Evolutionary conservation across 2,888 invertebrate species (phyloP), one percentile per base, ranked within the genome.

Genomic region (Luffia ferchaultella): DNA sequence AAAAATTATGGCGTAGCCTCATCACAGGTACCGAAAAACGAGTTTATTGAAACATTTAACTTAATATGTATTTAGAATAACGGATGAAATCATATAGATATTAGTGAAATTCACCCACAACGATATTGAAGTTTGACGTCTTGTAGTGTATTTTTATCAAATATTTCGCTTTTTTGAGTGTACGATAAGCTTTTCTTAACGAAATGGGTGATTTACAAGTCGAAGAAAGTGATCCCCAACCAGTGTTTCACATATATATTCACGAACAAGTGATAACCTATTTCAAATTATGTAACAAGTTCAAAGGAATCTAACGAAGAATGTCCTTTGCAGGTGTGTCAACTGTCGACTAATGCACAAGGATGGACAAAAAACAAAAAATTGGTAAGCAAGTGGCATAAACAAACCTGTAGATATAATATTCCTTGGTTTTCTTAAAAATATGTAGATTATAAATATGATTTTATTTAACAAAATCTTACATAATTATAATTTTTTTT

Each of bases 321-420:
- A 60, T 65, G 56, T 73, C 67, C 67, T 64, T 74, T 87, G 62
- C 85, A 94, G 93, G 87, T 89, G 63, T 89, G 88, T 76, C 89
- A 89, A 71, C 90, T 91, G 77, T 92, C 93, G 55, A 91, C 93
- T 59, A 83, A 85, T 62, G 74, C 88, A 59, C 89, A 88, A 73
- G 89, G 89, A 82, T 93, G 93, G 92, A 88, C 90, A 58, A 89
- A 85, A 73, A 89, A 89, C 70, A 89, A 88, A 67, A 93, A 92
- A 88, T 85, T 89, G 84, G 94, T 93, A 80, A 84, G 89, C 87
- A 49, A 30, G n/a, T n/a, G n/a, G n/a, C n/a, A n/a, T n/a, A n/a
- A n/a, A n/a, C n/a, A n/a, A n/a, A n/a, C n/a, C n/a, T n/a, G n/a
- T n/a, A n/a, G n/a, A n/a, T n/a, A n/a, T n/a, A n/a, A n/a, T n/a